Evolutionary conservation across 2,888 invertebrate genomes (phyloP), one percentile per base, ranked within the genome.

Genomic region (Horisme vitalbata): DNA sequence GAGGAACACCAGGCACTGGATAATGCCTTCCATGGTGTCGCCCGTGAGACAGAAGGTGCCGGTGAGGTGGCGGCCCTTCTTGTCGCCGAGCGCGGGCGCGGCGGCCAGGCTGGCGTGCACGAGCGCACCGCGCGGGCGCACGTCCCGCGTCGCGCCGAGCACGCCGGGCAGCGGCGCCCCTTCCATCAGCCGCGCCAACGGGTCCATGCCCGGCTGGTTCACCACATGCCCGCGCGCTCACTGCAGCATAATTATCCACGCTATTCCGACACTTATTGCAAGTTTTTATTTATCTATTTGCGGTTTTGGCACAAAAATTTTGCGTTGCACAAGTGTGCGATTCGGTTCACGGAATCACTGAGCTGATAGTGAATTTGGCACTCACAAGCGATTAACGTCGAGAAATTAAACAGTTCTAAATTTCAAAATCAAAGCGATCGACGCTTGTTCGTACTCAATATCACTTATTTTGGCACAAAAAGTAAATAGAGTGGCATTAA

Each of bases 21-120:
- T 96, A 75, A 97, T 96, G 65, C 96, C 96, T 78, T 97, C 96
- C 96, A 97, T 96, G 50, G 96, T 96, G 85, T 96, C 96, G 41
- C 96, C 96, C 32, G 96, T 95, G 50, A 96, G 92, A 73, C 96
- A 96, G 87, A 97, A 96, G 38, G 96, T 96, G 63, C 96, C 96
- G 10, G 95, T 95, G 55, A 96, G 91, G 75, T 96, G 96, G 56
- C 96, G 91, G 59, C 95, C 95, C 75, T 95, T 94, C 69, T 95
- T 93, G 67, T 88, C 89, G 1, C 83, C 85, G 23, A 95, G 93
- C 38, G 94, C 93, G 41, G 95, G 93, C 41, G 94, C 93, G 45
- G 94, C 94, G 31, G 94, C 94, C 56, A 95, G 86, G 65, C 94
- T 94, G 50, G 95, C 94, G 79, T 95, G 95, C 44, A 95, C 95